Conservation (phyloP, 2,113 vertebrate genomes). For the Spheniscus mendiculus region DNA sequence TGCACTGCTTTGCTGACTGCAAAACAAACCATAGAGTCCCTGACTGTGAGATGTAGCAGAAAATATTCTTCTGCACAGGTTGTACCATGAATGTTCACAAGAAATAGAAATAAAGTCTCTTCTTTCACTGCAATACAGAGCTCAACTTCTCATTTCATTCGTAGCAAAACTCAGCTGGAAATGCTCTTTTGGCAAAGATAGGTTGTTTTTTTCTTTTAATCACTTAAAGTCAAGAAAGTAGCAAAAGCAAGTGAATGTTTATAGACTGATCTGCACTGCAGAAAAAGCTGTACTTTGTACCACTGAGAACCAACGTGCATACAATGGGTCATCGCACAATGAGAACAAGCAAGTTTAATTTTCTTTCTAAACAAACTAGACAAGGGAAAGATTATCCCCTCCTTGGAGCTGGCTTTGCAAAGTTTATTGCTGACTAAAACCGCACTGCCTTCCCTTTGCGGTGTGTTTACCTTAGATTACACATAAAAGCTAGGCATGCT, state of each 20-base stretch:
- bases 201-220: not conserved
- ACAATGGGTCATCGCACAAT: conserved; percentile 8
- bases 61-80: not conserved
- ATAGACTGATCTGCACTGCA: not conserved
- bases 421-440: not conserved
- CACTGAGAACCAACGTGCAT: not conserved
- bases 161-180: not conserved
- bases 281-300: conserved; percentile 11
- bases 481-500: not conserved
- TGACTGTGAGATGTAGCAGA: not conserved
- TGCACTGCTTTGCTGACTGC: not conserved
- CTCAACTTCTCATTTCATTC: not conserved
- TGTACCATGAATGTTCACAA: not conserved
- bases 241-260: not conserved
- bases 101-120: not conserved
- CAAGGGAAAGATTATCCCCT: conserved; percentile 20
- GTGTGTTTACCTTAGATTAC: conserved; percentile 19
- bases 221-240: not conserved
- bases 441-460: not conserved
- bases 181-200: not conserved
- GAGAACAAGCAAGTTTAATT: not conserved
- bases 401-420: not conserved
- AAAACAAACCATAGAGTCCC: not conserved
- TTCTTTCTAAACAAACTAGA: conserved; percentile 18
- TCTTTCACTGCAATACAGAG: not conserved